Evolutionary conservation across 2,888 invertebrate genomes (phyloP).

Genomic region (Aelia acuminata): DNA sequence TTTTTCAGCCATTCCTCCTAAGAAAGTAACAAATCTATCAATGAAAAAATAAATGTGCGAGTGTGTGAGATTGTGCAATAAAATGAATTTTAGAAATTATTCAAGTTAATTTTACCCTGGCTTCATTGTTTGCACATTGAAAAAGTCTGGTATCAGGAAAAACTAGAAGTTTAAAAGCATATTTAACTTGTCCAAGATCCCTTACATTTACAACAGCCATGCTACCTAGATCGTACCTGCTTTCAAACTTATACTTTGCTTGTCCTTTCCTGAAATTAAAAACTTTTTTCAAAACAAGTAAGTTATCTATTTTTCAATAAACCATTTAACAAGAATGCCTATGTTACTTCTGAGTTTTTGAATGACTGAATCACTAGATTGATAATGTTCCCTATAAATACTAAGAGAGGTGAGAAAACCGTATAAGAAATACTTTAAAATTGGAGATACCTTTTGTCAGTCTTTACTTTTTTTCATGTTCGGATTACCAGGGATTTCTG

Average conservation of each 20-base stretch:
- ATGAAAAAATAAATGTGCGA: not conserved
- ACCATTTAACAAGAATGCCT: not conserved
- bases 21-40: slow-evolving; percentile 40
- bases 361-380: too few relatives aligned
- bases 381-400: too few relatives aligned
- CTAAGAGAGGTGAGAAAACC: too few relatives aligned
- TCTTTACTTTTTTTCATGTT: too few relatives aligned
- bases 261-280: slow-evolving; percentile 75
- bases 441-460: too few relatives aligned
- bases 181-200: slow-evolving; percentile 89
- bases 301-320: slow-evolving; percentile 56
- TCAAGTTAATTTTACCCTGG: slow-evolving; percentile 66
- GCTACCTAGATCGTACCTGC: slow-evolving; percentile 87
- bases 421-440: too few relatives aligned
- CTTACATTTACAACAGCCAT: slow-evolving; percentile 94
- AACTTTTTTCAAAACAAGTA: not conserved
- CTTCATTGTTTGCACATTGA: slow-evolving; percentile 81
- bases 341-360: too few relatives aligned
- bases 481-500: too few relatives aligned
- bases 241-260: slow-evolving; percentile 87
- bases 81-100: not conserved
- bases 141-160: slow-evolving; percentile 94
- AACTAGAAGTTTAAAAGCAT: slow-evolving; percentile 93
- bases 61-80: too few relatives aligned
- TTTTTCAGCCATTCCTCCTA: slow-evolving; percentile 95